Evolutionary conservation across 64 coral and sea anemone species (phyloP), one percentile per base, ranked within the genome.

Genomic region (Actinia tenebrosa): DNA sequence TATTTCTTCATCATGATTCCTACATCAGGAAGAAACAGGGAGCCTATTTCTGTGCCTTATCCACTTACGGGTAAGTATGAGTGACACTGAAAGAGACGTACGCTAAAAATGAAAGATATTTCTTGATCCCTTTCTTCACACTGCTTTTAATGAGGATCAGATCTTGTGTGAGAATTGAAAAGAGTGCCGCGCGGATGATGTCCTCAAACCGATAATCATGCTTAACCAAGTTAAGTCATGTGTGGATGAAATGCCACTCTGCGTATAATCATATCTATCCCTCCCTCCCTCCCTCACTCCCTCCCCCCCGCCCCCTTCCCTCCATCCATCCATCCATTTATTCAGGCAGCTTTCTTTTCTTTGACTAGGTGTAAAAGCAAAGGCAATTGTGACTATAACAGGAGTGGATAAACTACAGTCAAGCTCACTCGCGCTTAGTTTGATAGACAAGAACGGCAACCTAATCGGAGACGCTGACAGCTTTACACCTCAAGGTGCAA

Each of bases 1-100:
- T 77, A 86, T 77, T 91, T 85, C 72, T 91, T 85, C 44, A 72
- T 91, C 3, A 68, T 86, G 47, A 80, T 91, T 80, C 64, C 89
- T 62, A 53, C 47, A 16, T 19, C 19, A 46, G 84, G 84, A 42
- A 53, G 30, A 61, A 50, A 50, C 47, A 71, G 20, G 17, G 72
- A 60, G 8, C 89, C 89, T 10, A 80, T 91, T 60, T 83, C 89
- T 25, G 62, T 91, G 47, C 47, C 47, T 50, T 50, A 50, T 50
- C 47, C 47, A 4, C 47, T 50, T 8, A 50, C 47, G 47, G 47
- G 47, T 50, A 50, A 50, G 47, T 50, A 8, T 1, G 47, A 4
- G 7, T 50, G 47, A 5, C 47, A 50, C 47, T 50, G 47, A 8
- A 8, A 50, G 47, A 37, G 30, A 37, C 30, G 30, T 37, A 37